These are phyloP conservation scores for Halictus rubicundus DNA, from an alignment of 1,140 invertebrate genomes.

Conservation along the genomic window DNA sequence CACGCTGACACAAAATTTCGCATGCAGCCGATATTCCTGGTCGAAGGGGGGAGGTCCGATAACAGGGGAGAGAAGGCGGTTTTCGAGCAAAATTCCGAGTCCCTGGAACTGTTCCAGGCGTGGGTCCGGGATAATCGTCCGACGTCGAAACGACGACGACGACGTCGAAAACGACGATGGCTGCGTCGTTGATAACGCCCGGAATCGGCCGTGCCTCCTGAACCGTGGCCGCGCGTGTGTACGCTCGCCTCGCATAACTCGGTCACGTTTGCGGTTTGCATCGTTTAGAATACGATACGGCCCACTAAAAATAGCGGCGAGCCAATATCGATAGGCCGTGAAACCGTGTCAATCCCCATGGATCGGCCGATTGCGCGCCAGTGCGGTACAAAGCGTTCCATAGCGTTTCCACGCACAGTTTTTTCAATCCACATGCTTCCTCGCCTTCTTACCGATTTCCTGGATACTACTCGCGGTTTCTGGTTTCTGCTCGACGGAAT, in stretches of 20 bases:
- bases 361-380: slow-evolving; percentile 14
- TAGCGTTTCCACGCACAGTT: slow-evolving; percentile 13
- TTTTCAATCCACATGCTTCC: not conserved
- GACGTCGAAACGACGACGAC: not conserved
- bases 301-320: slow-evolving; percentile 63
- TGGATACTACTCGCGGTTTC: no score
- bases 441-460: not conserved
- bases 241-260: slow-evolving; percentile 55
- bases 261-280: slow-evolving; percentile 65
- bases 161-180: not conserved
- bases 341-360: slow-evolving; percentile 48
- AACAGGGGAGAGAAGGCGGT: not conserved
- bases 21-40: not conserved
- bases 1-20: slow-evolving; percentile 3
- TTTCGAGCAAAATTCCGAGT: not conserved
- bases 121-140: not conserved
- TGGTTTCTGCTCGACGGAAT: no score
- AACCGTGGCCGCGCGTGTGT: not conserved
- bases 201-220: not conserved
- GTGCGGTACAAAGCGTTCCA: no score
- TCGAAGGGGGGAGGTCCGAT: not conserved
- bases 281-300: slow-evolving; percentile 61
- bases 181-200: not conserved
- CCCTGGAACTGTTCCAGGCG: slow-evolving; percentile 12
- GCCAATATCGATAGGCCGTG: slow-evolving; percentile 48